Evolutionary conservation across 2,888 invertebrate species (phyloP), one percentile per base, ranked within the genome.

Genomic region (Agrilus biguttatus): DNA sequence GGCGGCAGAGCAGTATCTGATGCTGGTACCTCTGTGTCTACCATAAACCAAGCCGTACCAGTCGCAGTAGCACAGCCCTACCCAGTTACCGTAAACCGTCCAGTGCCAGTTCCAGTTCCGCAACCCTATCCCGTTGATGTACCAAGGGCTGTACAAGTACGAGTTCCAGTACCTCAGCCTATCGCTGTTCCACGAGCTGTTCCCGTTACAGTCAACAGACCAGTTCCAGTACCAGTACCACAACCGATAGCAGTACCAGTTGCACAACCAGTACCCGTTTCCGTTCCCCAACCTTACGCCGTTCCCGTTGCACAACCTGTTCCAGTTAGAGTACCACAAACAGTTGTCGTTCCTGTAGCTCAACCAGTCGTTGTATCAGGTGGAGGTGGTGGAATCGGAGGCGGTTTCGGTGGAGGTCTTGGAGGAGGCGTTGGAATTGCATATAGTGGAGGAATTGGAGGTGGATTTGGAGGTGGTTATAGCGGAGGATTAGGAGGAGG

Each of bases 291-390:
- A 54, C 60, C 7, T 61, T 65, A 10, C 59, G 63, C 13, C 55
- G 66, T 43, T 23, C 56, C 51, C 14, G 61, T 68, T 44, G 60
- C 58, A 40, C 53, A 63, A 42, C 45, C 53, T 40, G 57, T 62
- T 33, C 66, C 68, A 34, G 60, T 67, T 42, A 41, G 52, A 34
- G 57, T 68, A 46, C 55, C 55, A 36, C 55, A 59, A 52, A 54
- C 53, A 23, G 46, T 58, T 38, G 53, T 55, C 19, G 56, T 57
- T 40, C 54, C 54, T 17, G 54, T 56, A 14, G 47, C 57, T n/a
- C 51, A 52, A 49, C 53, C 55, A 23, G 43, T 55, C 38, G 47
- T 42, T 37, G 53, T 54, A 40, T 53, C 55, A 36, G 55, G 54
- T 37, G 56, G 53, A n/a, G 51, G 50, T 8, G 49, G 46, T 21